These are phyloP conservation scores for Drosophila cyrtoloma DNA, from an alignment of 2,888 invertebrate species.

Conservation along the genomic window DNA sequence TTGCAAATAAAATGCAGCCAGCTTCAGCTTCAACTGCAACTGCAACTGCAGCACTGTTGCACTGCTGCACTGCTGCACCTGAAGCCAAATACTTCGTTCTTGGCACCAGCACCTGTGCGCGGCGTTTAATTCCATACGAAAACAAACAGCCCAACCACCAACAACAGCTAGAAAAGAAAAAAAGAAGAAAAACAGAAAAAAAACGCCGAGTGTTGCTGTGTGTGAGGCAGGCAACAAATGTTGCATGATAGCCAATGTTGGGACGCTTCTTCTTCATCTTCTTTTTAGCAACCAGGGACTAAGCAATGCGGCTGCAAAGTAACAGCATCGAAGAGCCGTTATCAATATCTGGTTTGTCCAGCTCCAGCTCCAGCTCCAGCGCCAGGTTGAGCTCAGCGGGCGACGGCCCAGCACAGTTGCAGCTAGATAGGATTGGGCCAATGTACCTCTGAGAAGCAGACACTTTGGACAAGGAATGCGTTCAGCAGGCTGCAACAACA, in stretches of 20 bases:
- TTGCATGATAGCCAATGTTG: conserved; percentile 70
- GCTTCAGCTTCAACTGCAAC: conserved; percentile 19
- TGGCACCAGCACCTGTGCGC: conserved; percentile 76
- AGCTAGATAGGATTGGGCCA: conserved; percentile 80
- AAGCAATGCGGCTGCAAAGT: conserved; percentile 79
- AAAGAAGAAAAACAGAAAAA: not conserved
- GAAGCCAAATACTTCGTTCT: conserved; percentile 45
- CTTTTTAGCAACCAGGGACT: conserved; percentile 35
- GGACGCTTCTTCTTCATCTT: conserved; percentile 22
- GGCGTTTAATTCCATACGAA: conserved; percentile 75
- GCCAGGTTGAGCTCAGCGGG: conserved; percentile 50
- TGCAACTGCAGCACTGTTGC: conserved; percentile 31
- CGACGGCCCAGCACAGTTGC: conserved; percentile 43
- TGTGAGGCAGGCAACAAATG: conserved; percentile 69
- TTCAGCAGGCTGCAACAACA: conserved; percentile 37
- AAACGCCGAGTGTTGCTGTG: conserved; percentile 60
- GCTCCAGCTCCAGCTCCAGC: conserved; percentile 59
- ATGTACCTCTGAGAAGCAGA: conserved; percentile 74
- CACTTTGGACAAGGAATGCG: conserved; percentile 58
- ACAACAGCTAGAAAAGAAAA: not conserved
- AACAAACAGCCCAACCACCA: conserved; percentile 69
- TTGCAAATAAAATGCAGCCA: conserved; percentile 81
- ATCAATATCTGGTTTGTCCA: conserved; percentile 85
- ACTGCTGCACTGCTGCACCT: conserved; percentile 44
- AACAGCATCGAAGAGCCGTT: conserved; percentile 84